Evolutionary conservation across 2,888 invertebrate species (phyloP).

Genomic region (Bellardia bayeri): DNA sequence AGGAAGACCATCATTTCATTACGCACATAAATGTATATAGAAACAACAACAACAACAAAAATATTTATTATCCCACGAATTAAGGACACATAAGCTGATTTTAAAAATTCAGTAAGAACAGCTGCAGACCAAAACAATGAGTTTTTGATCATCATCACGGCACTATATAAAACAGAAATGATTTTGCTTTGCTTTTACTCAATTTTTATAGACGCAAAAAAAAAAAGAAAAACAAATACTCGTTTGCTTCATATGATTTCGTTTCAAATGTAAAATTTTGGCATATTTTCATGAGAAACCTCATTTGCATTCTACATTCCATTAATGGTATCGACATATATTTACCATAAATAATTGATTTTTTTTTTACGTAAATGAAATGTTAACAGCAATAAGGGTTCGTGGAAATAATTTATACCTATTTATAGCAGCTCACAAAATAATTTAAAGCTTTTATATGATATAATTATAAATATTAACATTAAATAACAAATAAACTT

Average conservation of each 20-base stretch:
- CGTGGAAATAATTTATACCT: too few species aligned
- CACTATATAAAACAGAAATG: conserved; percentile 7
- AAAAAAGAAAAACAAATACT: not conserved
- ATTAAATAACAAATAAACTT: too few species aligned
- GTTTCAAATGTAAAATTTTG: not conserved
- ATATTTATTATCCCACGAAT: conserved; percentile 33
- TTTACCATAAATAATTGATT: not conserved
- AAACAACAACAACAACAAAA: conserved; percentile 1
- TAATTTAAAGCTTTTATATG: too few species aligned
- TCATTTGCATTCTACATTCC: conserved; percentile 27
- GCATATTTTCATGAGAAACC: not conserved
- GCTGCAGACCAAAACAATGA: conserved; percentile 12
- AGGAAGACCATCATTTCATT: conserved; percentile 28
- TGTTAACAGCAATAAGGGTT: too few species aligned
- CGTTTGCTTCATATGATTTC: not conserved
- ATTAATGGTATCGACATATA: conserved; percentile 1
- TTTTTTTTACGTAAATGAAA: not conserved
- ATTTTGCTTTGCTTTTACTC: not conserved
- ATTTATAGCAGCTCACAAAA: too few species aligned
- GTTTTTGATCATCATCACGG: conserved; percentile 7
- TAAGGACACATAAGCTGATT: conserved; percentile 40
- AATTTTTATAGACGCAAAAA: not conserved
- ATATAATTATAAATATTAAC: too few species aligned
- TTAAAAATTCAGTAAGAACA: conserved; percentile 6
- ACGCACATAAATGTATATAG: conserved; percentile 20